phyloP scores from a whole-genome alignment of 2,888 invertebrate species.

The Baronia brevicornis region DNA sequence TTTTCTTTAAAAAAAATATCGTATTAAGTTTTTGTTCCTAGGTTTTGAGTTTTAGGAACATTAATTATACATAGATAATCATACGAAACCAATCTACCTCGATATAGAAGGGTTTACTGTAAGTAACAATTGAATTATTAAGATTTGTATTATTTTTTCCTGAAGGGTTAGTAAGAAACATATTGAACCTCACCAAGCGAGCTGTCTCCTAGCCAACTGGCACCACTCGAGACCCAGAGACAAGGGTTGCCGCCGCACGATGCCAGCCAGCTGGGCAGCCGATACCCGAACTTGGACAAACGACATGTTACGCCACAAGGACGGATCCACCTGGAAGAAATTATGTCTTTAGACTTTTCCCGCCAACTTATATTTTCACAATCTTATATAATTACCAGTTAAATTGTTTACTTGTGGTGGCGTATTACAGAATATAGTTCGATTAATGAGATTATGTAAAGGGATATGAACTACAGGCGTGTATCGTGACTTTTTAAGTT shows the following conservation, averaged over 20 bases:
- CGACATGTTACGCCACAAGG: constrained; percentile 89
- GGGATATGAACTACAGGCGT: no score
- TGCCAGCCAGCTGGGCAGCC: constrained; percentile 84
- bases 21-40: no score
- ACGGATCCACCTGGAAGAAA: constrained; percentile 79
- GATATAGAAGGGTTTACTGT: no score
- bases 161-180: not conserved
- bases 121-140: no score
- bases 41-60: no score
- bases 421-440: no score
- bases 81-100: not conserved
- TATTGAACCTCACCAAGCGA: constrained; percentile 80
- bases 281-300: constrained; percentile 85
- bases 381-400: not conserved
- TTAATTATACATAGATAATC: not conserved
- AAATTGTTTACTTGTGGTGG: no score
- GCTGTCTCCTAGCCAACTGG: constrained; percentile 88
- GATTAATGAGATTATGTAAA: no score
- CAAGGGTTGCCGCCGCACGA: constrained; percentile 91
- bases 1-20: no score
- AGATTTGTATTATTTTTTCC: not conserved
- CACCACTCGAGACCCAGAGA: constrained; percentile 92
- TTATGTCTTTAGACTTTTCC: not conserved
- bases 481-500: no score
- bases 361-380: not conserved